These are phyloP conservation scores for Morone chrysops DNA, from an alignment of 2,113 vertebrate species.

Conservation along the genomic window DNA sequence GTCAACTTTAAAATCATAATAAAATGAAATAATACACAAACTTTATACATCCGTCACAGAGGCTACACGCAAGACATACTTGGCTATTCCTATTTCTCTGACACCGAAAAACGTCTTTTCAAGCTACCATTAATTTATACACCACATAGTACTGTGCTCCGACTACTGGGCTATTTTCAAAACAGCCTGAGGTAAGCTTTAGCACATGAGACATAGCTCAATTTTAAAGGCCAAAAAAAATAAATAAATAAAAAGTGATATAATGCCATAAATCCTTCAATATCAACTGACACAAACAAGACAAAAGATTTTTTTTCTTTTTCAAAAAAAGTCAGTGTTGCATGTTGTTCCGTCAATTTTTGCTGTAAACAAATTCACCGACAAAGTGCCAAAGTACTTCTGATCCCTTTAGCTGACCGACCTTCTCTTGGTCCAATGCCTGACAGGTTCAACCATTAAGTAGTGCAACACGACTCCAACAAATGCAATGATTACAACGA, in stretches of 20 bases:
- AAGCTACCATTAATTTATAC: constrained; percentile 70
- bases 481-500: constrained; percentile 60
- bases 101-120: constrained; percentile 71
- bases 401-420: constrained; percentile 48
- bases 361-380: constrained; percentile 61
- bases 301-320: constrained; percentile 19
- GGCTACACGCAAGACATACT: constrained; percentile 73
- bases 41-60: constrained; percentile 77
- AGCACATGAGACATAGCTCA: constrained; percentile 75
- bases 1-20: constrained; percentile 55
- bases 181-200: constrained; percentile 84
- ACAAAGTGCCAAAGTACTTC: constrained; percentile 67
- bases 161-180: constrained; percentile 66
- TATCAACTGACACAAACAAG: constrained; percentile 59
- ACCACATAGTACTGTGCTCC: constrained; percentile 67
- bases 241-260: constrained; percentile 42
- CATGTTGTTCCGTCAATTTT: constrained; percentile 24
- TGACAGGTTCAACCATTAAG: constrained; percentile 47
- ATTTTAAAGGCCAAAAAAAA: constrained; percentile 60
- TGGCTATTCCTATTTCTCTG: constrained; percentile 71
- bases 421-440: constrained; percentile 33
- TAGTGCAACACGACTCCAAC: constrained; percentile 77
- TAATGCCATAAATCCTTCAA: constrained; percentile 55
- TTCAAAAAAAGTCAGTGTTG: constrained; percentile 30
- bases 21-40: constrained; percentile 70